Base-by-base conservation (phyloP, 2,888 invertebrate genomes). In the Nomada fucata region DNA sequence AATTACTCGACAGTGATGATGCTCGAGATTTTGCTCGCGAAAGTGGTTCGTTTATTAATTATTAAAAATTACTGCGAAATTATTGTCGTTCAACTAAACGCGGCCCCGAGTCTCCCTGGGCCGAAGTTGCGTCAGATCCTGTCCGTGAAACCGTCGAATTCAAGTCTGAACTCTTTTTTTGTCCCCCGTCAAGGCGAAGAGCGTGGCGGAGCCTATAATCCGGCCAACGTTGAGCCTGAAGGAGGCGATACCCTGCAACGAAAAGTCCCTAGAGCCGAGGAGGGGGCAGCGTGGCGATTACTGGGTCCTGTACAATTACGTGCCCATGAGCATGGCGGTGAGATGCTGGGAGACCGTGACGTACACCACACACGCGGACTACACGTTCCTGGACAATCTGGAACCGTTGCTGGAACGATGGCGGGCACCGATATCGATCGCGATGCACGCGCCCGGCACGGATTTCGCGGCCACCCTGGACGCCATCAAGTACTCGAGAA, bases 341-440 rank as follows among this genome's bases (percentile, higher is more conserved):
- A 95, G 94, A 91, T 98, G 98, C 94, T 97, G 97, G 94, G 97
- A 98, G 94, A 96, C 96, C 87, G 95, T 98, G 86, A 98, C 98
- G 0, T 98, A 98, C 92, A 98, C 98, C 52, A 98, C 98, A 18
- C 98, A 98, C 94, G 98, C 97, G 5, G 98, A 98, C 91, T 97
- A 96, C 94, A 97, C 98, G 88, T 98, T 98, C 94, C 95, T 98
- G 91, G 97, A 98, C 94, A 98, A 98, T 94, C 95, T 98, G 90
- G 96, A 96, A 93, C 97, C 98, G 80, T 94, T 98, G 90, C 94
- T 98, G 92, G 96, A 97, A 92, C 95, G 96, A 91, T 98, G 98
- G 98, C 96, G 96, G 92, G 98, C 97, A 1, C 98, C 98, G 1
- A 95, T 98, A 84, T 98, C 98, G 91, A 95, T 98, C 89, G 97